Evolutionary conservation across 2,888 invertebrate species (phyloP).

Genomic region (Brenthis hecate): DNA sequence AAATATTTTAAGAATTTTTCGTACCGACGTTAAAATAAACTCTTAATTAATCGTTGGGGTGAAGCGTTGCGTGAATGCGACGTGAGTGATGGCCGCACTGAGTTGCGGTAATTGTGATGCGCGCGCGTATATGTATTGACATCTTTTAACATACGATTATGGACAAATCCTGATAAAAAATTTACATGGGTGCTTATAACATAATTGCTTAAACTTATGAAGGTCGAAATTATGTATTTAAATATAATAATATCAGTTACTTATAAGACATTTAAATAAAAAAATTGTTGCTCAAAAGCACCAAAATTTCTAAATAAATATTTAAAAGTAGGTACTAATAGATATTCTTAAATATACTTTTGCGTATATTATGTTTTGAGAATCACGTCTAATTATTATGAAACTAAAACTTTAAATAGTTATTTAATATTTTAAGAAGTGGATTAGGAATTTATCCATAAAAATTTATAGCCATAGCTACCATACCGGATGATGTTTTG

Average conservation of each 20-base stretch:
- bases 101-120: conserved; percentile 75
- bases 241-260: too few relatives aligned
- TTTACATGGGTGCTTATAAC: not conserved
- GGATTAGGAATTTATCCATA: conserved; percentile 15
- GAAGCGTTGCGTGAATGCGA: conserved; percentile 60
- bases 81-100: conserved; percentile 69
- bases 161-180: conserved; percentile 10
- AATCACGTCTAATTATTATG: too few relatives aligned
- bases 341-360: too few relatives aligned
- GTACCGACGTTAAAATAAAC: conserved; percentile 60
- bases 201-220: not conserved
- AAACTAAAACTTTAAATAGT: too few relatives aligned
- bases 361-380: too few relatives aligned
- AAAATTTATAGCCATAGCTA: conserved; percentile 46
- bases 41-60: conserved; percentile 67
- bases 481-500: conserved; percentile 71
- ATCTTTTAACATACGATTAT: conserved; percentile 34
- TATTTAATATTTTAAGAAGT: too few relatives aligned
- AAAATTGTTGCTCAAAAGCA: too few relatives aligned
- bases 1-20: conserved; percentile 43
- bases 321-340: too few relatives aligned
- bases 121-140: conserved; percentile 49
- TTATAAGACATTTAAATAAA: too few relatives aligned
- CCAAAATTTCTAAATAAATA: too few relatives aligned
- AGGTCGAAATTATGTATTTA: not conserved